Base-by-base conservation (phyloP, 2,113 vertebrate genomes). In the Narcine bancroftii region DNA sequence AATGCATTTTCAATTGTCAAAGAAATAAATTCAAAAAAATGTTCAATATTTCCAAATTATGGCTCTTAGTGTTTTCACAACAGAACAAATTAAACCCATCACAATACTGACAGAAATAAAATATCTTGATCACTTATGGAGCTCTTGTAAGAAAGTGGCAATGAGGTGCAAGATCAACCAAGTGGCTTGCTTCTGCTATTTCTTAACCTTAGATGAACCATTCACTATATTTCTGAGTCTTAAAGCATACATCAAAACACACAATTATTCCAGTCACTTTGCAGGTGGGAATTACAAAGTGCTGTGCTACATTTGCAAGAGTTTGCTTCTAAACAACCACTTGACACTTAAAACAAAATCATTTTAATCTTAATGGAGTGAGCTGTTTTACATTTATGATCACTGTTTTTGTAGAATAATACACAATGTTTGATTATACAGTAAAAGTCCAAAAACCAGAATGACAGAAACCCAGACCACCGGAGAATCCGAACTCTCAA, bases 1-100 rank as follows among this genome's bases (percentile, higher is more conserved):
- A 94, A 93, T 94, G 56, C 93, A 93, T 87, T 93, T 93, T 94
- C 71, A 7, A 24, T 29, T 76, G 71, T 19, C 83, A 76, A 93
- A 36, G 93, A 77, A 92, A 36, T 93, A 85, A 85, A 7, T 76
- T 93, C 26, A 1, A 50, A 77, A 50, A 77, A n/a, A 17, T 9
- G 53, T 60, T 85, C 15, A 60, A 60, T 60, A 85, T 33, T 60
- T 15, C 13, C n/a, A n/a, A 47, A 17, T 13, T 36, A 36, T 36
- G 21, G 1, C 42, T 60, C 50, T 56, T 15, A 36, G 60, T 3
- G 19, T 53, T 87, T 53, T 11, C 33, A 17, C 50, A 11, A 6
- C 53, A 87, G 33, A 87, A 4, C 29, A 56, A 53, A 21, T 60
- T 92, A 39, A 26, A 29, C n/a, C n/a, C 60, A 26, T 66, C 26